Evolutionary conservation across 1,140 invertebrate genomes (phyloP).

Genomic region (Vanessa tameamea): DNA sequence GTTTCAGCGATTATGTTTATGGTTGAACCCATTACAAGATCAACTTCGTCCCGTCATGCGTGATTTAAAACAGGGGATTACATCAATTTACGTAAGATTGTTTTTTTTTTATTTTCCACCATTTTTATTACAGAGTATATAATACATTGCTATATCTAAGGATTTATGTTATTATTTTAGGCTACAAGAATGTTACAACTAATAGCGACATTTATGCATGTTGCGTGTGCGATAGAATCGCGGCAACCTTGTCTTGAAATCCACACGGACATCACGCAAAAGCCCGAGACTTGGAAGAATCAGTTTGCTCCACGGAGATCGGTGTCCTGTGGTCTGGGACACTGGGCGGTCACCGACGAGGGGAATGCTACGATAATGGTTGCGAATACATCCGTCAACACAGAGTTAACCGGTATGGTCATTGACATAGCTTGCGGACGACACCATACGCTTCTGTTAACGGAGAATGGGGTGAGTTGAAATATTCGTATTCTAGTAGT

Average conservation of each 20-base stretch:
- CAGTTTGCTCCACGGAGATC: slow-evolving; percentile 53
- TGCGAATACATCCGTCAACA: slow-evolving; percentile 55
- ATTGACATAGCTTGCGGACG: slow-evolving; percentile 68
- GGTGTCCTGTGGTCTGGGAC: slow-evolving; percentile 61
- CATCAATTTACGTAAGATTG: slow-evolving; percentile 65
- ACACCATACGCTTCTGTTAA: slow-evolving; percentile 69
- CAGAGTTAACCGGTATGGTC: slow-evolving; percentile 64
- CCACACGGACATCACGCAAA: slow-evolving; percentile 45
- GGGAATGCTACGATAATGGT: slow-evolving; percentile 65
- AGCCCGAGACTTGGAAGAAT: slow-evolving; percentile 64
- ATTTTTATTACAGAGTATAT: too few relatives aligned
- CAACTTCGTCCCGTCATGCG: slow-evolving; percentile 66
- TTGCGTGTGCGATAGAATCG: slow-evolving; percentile 56
- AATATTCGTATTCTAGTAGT: too few relatives aligned
- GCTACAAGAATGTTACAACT: slow-evolving; percentile 64
- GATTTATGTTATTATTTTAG: slow-evolving; percentile 41
- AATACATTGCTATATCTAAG: too few relatives aligned
- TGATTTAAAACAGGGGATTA: slow-evolving; percentile 71
- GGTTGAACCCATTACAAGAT: slow-evolving; percentile 72
- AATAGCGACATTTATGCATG: slow-evolving; percentile 64
- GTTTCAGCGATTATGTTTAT: slow-evolving; percentile 66
- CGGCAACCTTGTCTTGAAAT: slow-evolving; percentile 60
- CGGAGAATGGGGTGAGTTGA: slow-evolving; percentile 69
- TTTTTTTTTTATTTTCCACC: neutral
- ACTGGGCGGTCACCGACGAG: slow-evolving; percentile 67